Conservation (phyloP, 2,113 vertebrate species). For the Cavia porcellus region DNA sequence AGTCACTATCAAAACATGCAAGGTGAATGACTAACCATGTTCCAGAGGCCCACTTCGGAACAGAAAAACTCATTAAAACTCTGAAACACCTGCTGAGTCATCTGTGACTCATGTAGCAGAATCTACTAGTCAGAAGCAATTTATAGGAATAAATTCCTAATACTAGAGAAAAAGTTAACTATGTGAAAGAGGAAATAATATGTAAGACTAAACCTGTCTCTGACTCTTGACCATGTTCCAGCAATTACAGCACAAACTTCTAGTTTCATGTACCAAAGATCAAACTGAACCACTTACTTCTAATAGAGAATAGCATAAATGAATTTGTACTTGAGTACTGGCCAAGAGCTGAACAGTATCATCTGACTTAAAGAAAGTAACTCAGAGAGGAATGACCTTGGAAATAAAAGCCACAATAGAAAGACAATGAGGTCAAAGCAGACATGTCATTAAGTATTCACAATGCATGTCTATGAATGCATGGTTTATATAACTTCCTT, state of each 20-base stretch:
- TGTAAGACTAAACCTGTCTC: background rate
- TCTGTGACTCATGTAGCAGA: constrained; percentile 37
- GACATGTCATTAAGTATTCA: background rate
- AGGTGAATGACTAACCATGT: constrained; percentile 66
- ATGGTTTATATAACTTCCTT: background rate
- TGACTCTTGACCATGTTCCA: constrained; percentile 20
- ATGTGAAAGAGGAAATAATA: constrained; percentile 28
- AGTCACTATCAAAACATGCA: constrained; percentile 44
- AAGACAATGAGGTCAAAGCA: background rate
- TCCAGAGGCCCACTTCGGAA: constrained; percentile 57
- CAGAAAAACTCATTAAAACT: constrained; percentile 71
- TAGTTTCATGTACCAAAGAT: constrained; percentile 15
- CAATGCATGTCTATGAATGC: background rate
- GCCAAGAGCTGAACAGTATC: background rate
- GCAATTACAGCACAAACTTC: background rate
- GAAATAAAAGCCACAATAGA: constrained; percentile 31
- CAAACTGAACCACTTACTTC: background rate
- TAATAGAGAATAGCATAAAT: constrained; percentile 11
- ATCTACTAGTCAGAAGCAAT: constrained; percentile 52
- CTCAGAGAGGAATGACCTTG: background rate
- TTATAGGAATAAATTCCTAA: constrained; percentile 49
- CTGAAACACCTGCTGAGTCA: constrained; percentile 67
- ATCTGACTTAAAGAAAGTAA: background rate
- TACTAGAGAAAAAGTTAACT: constrained; percentile 53
- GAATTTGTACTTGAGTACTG: background rate